phyloP scores from a whole-genome alignment of 2,888 invertebrate species.

The Phragmatobia fuliginosa region DNA sequence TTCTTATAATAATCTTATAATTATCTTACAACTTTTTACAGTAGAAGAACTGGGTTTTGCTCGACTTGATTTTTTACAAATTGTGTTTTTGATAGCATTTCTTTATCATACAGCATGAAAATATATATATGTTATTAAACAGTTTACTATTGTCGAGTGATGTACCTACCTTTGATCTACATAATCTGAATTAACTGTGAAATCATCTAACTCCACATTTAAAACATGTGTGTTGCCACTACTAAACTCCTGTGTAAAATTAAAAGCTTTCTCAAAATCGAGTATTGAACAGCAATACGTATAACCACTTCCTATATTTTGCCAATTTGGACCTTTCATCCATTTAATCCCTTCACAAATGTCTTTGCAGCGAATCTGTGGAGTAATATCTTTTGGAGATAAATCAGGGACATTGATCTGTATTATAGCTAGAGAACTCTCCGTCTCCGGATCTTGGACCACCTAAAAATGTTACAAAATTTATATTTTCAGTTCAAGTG shows the following conservation, averaged over 20 bases:
- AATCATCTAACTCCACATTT: background rate
- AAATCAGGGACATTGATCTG: conserved; percentile 71
- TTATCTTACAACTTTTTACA: no score
- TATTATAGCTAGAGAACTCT: conserved; percentile 63
- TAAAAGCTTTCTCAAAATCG: conserved; percentile 59
- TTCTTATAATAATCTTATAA: no score
- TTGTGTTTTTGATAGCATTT: no score
- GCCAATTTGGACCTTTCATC: conserved; percentile 60
- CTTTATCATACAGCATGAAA: no score
- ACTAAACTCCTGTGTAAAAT: conserved; percentile 42
- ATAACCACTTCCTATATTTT: conserved; percentile 55
- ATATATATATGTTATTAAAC: no score
- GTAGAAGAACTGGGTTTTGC: no score
- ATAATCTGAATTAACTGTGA: no score
- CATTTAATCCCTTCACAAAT: conserved; percentile 61
- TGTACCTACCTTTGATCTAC: no score
- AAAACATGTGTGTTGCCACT: conserved; percentile 9
- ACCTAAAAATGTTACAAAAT: conserved; percentile 52
- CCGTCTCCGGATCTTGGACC: conserved; percentile 55
- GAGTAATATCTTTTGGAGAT: conserved; percentile 31
- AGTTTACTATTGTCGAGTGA: no score
- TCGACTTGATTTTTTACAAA: no score
- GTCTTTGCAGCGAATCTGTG: conserved; percentile 58
- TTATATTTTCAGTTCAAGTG: background rate
- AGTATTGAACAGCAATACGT: conserved; percentile 63